Conservation (phyloP, 2,113 vertebrate genomes). For the Entosphenus tridentatus region DNA sequence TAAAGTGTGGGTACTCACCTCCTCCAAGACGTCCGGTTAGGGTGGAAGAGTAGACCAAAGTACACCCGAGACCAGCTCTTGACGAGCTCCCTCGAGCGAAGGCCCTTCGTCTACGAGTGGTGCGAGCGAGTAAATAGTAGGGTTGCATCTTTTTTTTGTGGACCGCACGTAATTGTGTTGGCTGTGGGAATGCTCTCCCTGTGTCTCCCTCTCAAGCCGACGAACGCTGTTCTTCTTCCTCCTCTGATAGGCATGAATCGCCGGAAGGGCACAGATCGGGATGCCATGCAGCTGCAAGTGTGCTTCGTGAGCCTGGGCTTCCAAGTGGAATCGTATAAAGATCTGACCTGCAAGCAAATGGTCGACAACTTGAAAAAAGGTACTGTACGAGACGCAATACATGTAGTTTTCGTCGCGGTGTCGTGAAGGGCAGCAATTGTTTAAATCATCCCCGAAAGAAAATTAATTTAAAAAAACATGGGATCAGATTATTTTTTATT, state of each 20-base stretch:
- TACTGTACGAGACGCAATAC: not conserved
- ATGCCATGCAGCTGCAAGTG: not conserved
- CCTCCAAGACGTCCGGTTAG: too few relatives aligned
- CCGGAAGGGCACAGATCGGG: not conserved
- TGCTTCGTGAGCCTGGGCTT: conserved; percentile 1
- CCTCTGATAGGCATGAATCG: not conserved
- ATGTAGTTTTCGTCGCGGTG: too few relatives aligned
- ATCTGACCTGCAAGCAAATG: not conserved
- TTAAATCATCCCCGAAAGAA: too few relatives aligned
- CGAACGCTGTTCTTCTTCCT: conserved; percentile 1
- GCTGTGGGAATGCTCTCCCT: not conserved
- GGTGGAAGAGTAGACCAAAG: too few relatives aligned
- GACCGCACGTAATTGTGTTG: not conserved
- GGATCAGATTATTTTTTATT: too few relatives aligned
- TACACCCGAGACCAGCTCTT: too few relatives aligned
- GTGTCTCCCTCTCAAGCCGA: not conserved
- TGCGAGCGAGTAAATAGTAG: not conserved
- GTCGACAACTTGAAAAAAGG: not conserved
- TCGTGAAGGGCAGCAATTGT: too few relatives aligned
- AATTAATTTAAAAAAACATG: too few relatives aligned
- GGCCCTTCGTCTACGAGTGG: too few relatives aligned
- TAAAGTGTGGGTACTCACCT: too few relatives aligned
- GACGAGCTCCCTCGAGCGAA: too few relatives aligned
- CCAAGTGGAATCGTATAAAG: not conserved
- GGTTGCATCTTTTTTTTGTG: not conserved